A percentile compares a stretch with the other conserved stretches of the same genome.
phyloP scores from a whole-genome alignment of 1,140 invertebrate genomes.

The Pectinophora gossypiella region DNA sequence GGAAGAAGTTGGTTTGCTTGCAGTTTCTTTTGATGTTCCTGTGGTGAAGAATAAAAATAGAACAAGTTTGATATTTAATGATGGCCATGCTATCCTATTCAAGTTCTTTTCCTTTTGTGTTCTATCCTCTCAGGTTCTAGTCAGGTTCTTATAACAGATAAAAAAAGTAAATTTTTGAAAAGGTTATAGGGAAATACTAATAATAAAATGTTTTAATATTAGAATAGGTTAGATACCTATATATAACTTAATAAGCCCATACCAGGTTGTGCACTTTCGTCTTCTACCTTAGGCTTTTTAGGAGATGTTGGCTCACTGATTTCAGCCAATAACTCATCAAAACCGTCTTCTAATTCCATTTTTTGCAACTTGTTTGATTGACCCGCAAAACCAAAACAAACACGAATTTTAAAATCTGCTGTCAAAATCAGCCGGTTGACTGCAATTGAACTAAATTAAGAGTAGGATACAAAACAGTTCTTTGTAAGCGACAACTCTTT shows the following conservation, averaged over 20 bases:
- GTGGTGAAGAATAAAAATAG: not conserved
- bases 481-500: not conserved
- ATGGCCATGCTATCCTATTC: no score
- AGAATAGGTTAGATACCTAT: no score
- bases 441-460: not conserved
- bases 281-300: conserved; percentile 41
- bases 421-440: not conserved
- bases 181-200: no score
- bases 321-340: conserved; percentile 59
- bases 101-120: no score
- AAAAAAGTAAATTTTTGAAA: not conserved
- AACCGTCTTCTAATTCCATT: conserved; percentile 64
- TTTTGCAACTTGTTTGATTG: not conserved
- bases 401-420: not conserved
- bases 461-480: not conserved
- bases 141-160: not conserved
- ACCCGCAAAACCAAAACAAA: not conserved
- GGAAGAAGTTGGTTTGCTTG: conserved; percentile 44
- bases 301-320: conserved; percentile 50
- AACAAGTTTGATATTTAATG: no score
- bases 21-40: conserved; percentile 34
- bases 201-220: no score
- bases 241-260: no score
- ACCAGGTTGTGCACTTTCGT: conserved; percentile 17
- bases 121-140: not conserved